Conservation (phyloP, 2,113 vertebrate genomes). For the Indri indri region DNA sequence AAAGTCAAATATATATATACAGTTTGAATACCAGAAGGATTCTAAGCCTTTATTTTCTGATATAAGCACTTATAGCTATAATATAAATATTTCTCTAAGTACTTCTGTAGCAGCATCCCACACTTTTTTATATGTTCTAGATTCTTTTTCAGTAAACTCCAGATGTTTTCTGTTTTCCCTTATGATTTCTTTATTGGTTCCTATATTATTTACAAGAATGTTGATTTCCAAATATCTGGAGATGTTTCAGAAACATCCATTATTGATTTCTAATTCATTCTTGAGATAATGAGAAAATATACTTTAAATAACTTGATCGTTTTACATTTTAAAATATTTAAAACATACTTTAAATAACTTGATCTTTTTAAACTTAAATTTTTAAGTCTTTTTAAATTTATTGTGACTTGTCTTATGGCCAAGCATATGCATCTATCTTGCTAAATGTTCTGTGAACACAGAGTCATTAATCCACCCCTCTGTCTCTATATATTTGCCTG, state of each 20-base stretch:
- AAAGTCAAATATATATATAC: not conserved
- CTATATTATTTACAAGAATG: not conserved
- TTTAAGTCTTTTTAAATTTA: not conserved
- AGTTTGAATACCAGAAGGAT: not conserved
- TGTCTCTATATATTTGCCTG: not conserved
- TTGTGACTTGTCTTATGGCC: not conserved
- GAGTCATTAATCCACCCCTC: too few species aligned
- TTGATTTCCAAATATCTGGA: not conserved
- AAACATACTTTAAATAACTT: too few species aligned
- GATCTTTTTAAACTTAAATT: too few species aligned
- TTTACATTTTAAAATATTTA: too few species aligned
- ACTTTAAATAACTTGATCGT: not conserved
- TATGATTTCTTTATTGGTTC: not conserved
- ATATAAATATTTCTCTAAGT: not conserved
- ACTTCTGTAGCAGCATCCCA: not conserved
- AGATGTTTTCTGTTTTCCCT: not conserved
- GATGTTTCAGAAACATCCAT: not conserved
- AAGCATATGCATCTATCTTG: not conserved
- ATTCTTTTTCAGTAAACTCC: not conserved
- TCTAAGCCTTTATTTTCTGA: not conserved
- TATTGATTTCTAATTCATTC: not conserved
- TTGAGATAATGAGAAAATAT: not conserved
- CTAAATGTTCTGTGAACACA: not conserved
- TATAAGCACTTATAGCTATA: not conserved
- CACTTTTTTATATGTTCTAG: not conserved